A percentile compares a stretch with the other conserved stretches of the same genome.
Evolutionary conservation across 37 sponge, comb jelly and placozoan genomes (phyloP).

Genomic region (Axinella damicornis): DNA sequence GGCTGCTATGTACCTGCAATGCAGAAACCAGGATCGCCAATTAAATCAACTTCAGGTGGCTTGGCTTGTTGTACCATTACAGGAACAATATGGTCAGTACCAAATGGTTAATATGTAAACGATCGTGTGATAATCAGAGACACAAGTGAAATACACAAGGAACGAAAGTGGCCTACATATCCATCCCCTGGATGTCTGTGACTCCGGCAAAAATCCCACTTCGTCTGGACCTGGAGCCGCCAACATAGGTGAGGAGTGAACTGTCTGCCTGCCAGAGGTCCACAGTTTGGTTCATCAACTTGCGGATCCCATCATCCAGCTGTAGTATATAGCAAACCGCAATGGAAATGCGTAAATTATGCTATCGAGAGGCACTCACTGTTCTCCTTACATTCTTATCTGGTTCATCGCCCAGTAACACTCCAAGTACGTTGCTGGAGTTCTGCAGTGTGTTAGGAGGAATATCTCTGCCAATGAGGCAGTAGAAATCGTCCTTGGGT

Average conservation of each 20-base stretch:
- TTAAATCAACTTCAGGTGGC: no score
- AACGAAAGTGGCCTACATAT: conserved; percentile 49
- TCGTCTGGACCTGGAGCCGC: conserved; percentile 61
- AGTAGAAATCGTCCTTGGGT: conserved; percentile 55
- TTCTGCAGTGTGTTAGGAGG: conserved; percentile 22
- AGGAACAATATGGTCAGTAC: no score
- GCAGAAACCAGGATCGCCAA: neutral
- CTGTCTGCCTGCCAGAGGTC: conserved; percentile 8
- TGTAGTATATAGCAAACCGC: neutral
- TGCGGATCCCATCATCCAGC: conserved; percentile 42
- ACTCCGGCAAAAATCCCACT: conserved; percentile 73
- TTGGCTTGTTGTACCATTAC: no score
- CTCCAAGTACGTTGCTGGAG: conserved; percentile 40
- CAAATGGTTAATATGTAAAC: no score
- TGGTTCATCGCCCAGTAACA: conserved; percentile 56
- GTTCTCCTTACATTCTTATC: conserved; percentile 43
- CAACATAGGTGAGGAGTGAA: conserved; percentile 49
- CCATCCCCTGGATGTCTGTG: conserved; percentile 80
- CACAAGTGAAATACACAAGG: neutral
- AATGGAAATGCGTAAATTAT: no score
- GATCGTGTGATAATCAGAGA: no score
- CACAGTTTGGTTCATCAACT: conserved; percentile 45
- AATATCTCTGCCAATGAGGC: conserved; percentile 24
- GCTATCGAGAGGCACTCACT: no score
- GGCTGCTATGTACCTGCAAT: conserved; percentile 71